Conservation (phyloP, 2,888 invertebrate genomes). For the Xanthorhoe spadicearia region DNA sequence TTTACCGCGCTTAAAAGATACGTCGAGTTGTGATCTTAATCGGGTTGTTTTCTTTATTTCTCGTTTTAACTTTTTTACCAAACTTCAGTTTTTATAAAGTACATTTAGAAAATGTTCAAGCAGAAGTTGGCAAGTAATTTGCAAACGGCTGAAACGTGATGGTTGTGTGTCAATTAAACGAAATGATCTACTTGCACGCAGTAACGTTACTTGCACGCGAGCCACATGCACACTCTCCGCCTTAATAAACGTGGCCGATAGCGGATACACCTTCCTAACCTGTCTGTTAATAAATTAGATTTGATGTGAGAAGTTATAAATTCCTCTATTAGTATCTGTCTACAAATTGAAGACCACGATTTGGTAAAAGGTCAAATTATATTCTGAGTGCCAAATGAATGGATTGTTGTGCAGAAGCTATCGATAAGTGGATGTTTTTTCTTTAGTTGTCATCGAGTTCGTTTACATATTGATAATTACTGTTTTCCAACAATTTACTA, state of each 20-base stretch:
- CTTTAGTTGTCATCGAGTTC: too few relatives aligned
- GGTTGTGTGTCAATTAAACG: not conserved
- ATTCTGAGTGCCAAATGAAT: constrained; percentile 28
- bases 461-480: too few relatives aligned
- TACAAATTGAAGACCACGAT: constrained; percentile 57
- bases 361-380: constrained; percentile 51
- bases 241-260: not conserved
- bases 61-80: not conserved
- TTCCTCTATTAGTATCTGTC: constrained; percentile 69
- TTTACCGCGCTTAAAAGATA: too few relatives aligned
- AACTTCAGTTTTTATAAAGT: not conserved
- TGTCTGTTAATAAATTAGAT: not conserved
- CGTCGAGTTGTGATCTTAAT: too few relatives aligned
- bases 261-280: not conserved
- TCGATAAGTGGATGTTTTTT: too few relatives aligned
- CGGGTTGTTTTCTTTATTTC: too few relatives aligned
- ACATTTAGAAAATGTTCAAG: not conserved
- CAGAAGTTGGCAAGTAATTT: not conserved
- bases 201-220: not conserved
- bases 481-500: too few relatives aligned
- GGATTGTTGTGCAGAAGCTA: constrained; percentile 1
- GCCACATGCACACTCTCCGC: not conserved
- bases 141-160: not conserved
- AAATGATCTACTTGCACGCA: not conserved
- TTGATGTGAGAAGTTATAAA: constrained; percentile 33